phyloP scores from a whole-genome alignment of 2,113 vertebrate genomes.

The Arothron firmamentum region DNA sequence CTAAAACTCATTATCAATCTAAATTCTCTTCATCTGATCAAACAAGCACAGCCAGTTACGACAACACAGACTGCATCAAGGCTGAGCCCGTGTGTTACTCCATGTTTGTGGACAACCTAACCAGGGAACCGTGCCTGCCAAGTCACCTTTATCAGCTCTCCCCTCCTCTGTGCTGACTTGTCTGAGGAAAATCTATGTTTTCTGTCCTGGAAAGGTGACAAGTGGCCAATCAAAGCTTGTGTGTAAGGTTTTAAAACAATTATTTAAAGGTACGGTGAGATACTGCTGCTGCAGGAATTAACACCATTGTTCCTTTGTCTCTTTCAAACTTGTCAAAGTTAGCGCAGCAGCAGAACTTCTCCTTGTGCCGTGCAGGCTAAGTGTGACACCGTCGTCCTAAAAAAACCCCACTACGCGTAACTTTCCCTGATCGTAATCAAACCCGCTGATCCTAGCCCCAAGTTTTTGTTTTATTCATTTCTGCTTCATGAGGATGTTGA shows the following conservation, averaged over 20 bases:
- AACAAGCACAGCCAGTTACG: constrained; percentile 54
- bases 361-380: too few species aligned
- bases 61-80: constrained; percentile 47
- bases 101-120: too few species aligned
- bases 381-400: too few species aligned
- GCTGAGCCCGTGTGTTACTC: constrained; percentile 36
- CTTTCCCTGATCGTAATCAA: too few species aligned
- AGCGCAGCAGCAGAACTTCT: too few species aligned
- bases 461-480: neutral
- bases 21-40: constrained; percentile 62
- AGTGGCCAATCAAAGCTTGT: too few species aligned
- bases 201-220: constrained; percentile 1
- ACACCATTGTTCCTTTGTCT: too few species aligned
- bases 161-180: neutral
- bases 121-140: constrained; percentile 18
- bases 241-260: too few species aligned
- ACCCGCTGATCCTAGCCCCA: neutral
- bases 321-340: too few species aligned
- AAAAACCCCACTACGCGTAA: too few species aligned
- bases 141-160: constrained; percentile 9
- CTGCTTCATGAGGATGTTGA: constrained; percentile 12
- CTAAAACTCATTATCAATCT: constrained; percentile 62
- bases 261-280: too few species aligned
- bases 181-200: neutral
- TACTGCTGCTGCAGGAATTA: neutral